Conservation (phyloP, 2,888 invertebrate genomes). For the Aethes cnicana region DNA sequence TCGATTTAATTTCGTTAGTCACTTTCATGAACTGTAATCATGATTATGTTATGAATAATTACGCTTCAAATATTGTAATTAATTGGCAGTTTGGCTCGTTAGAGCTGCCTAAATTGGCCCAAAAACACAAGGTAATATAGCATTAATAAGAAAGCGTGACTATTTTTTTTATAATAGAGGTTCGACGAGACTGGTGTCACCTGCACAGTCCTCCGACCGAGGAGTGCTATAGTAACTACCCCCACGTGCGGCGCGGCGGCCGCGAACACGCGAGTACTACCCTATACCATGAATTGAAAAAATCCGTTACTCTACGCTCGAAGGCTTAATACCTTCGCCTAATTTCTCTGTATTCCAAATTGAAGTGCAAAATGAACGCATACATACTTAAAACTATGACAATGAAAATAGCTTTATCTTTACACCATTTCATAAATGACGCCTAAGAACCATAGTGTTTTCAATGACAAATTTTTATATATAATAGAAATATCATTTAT, state of each 20-base stretch:
- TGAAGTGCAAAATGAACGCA: slow-evolving; percentile 77
- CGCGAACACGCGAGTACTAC: slow-evolving; percentile 46
- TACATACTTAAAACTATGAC: slow-evolving; percentile 78
- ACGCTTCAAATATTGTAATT: slow-evolving; percentile 6
- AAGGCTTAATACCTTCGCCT: slow-evolving; percentile 64
- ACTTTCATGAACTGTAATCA: slow-evolving; percentile 7
- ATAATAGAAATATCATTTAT: slow-evolving; percentile 80
- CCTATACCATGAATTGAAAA: slow-evolving; percentile 73
- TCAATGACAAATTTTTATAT: slow-evolving; percentile 78
- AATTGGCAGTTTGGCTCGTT: slow-evolving; percentile 5
- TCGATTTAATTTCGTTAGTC: background rate
- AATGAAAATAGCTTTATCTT: slow-evolving; percentile 75
- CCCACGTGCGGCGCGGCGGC: slow-evolving; percentile 22
- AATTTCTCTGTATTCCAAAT: slow-evolving; percentile 75
- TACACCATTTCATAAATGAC: slow-evolving; percentile 75
- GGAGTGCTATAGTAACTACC: slow-evolving; percentile 18
- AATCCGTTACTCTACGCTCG: slow-evolving; percentile 70
- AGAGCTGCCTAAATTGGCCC: slow-evolving; percentile 20
- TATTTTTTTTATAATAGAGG: slow-evolving; percentile 1
- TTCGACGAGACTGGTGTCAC: slow-evolving; percentile 1
- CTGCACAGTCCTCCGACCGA: slow-evolving; percentile 14
- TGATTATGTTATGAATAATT: slow-evolving; percentile 1
- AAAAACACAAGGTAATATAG: slow-evolving; percentile 8
- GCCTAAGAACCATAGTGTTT: slow-evolving; percentile 75
- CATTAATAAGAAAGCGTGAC: slow-evolving; percentile 11